Evolutionary conservation across 1,140 invertebrate genomes (phyloP), one percentile per base, ranked within the genome.

Genomic region (Heliconius melpomene): DNA sequence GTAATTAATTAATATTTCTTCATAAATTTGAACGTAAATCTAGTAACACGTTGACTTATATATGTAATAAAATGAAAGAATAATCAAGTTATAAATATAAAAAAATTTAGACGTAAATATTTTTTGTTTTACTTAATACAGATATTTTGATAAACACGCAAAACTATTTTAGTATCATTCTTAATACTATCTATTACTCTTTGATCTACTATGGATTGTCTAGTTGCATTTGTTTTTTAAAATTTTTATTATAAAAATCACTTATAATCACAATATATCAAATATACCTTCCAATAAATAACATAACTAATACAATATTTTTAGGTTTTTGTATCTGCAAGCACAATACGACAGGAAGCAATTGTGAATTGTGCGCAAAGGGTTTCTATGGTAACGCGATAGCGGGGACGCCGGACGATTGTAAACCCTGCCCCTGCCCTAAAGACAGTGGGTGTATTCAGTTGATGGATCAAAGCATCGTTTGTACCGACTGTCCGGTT

Each of bases 341-440:
- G 84, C 97, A 99, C 92, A 99, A 99, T 88, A 99, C 99, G 0
- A 97, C 97, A 32, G 99, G 99, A 13, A 97, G 98, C 75, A 99
- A 99, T 89, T 99, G 99, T 90, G 98, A 99, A 85, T 95, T 97
- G 1, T 99, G 99, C 94, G 97, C 97, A 20, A 96, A 97, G 82
- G 99, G 99, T 76, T 99, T 96, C 95, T 99, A 99, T 91, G 99
- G 99, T 32, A 98, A 99, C 93, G 98, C 99, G 2, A 94, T 99
- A 23, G 95, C 96, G 9, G 95, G 98, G n/a, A 98, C 98, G 0
- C 91, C 96, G 0, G 95, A 97, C 50, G 99, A 99, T 92, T 99
- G 99, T 89, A 96, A 97, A 88, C 96, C 97, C 0, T 99, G 99
- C 90, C 98, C 98, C 0, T 99, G 99, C 91, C 99, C 99, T 7